These are phyloP conservation scores for Piscicola geometra DNA, from an alignment of 2,888 invertebrate species.

Conservation along the genomic window DNA sequence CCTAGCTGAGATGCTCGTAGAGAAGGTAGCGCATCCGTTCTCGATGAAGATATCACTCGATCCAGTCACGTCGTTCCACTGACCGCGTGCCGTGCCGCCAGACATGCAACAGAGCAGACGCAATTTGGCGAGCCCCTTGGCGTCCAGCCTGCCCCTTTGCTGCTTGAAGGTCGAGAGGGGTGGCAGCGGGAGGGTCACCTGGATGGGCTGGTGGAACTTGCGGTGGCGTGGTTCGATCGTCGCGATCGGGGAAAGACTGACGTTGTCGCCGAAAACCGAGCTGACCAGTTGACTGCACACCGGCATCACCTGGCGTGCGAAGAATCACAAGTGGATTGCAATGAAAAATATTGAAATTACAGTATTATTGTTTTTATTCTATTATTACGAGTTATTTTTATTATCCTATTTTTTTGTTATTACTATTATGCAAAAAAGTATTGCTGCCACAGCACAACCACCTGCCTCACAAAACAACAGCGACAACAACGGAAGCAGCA, in stretches of 20 bases:
- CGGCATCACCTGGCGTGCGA: constrained; percentile 35
- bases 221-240: constrained; percentile 96
- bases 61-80: constrained; percentile 99
- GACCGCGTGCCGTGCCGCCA: constrained; percentile 95
- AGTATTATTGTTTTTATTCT: no score
- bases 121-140: constrained; percentile 15
- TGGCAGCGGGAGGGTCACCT: constrained; percentile 95
- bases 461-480: no score
- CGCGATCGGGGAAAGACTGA: constrained; percentile 79
- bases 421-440: no score
- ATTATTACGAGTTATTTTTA: no score
- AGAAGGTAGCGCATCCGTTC: constrained; percentile 98
- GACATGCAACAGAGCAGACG: constrained; percentile 45
- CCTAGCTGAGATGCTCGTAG: constrained; percentile 96
- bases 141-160: constrained; percentile 81
- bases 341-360: no score
- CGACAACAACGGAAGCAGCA: no score
- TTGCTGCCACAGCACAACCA: no score
- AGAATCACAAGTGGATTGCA: no score
- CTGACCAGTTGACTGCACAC: constrained; percentile 12
- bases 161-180: constrained; percentile 66
- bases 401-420: no score
- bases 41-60: constrained; percentile 96
- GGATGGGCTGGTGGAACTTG: constrained; percentile 99
- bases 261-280: constrained; percentile 23